Evolutionary conservation across 1,140 invertebrate species (phyloP).

Genomic region (Himalopsyche phryganea): DNA sequence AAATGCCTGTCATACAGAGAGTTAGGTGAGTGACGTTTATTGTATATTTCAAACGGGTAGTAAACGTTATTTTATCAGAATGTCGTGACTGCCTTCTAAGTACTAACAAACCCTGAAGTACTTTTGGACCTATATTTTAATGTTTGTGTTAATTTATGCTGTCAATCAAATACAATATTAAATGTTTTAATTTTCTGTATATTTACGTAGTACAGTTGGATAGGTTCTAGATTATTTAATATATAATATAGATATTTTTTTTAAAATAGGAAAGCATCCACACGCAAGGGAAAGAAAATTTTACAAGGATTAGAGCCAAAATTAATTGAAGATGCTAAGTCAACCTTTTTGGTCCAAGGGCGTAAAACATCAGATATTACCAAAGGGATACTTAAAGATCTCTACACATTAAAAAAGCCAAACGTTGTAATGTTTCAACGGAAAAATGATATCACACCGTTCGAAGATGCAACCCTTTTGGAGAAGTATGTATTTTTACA

Average conservation of each 20-base stretch:
- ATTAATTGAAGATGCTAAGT: constrained; percentile 84
- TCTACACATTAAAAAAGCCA: constrained; percentile 85
- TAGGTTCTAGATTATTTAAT: too few relatives aligned
- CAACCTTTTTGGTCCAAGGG: constrained; percentile 81
- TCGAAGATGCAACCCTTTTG: constrained; percentile 77
- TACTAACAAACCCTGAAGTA: too few relatives aligned
- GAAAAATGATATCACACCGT: constrained; percentile 82
- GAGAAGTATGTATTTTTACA: constrained; percentile 72
- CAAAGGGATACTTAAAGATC: constrained; percentile 78
- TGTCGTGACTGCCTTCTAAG: too few relatives aligned
- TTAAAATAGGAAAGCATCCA: constrained; percentile 88
- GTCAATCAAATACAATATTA: too few relatives aligned
- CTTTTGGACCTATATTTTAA: too few relatives aligned
- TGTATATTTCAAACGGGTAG: too few relatives aligned
- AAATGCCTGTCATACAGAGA: constrained; percentile 49
- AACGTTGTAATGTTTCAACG: constrained; percentile 71
- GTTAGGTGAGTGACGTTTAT: constrained; percentile 40
- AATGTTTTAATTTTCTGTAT: too few relatives aligned
- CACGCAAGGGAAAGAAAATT: constrained; percentile 81
- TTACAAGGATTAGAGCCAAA: constrained; percentile 81
- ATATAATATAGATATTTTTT: too few relatives aligned
- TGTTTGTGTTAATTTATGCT: too few relatives aligned
- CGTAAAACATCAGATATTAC: constrained; percentile 76
- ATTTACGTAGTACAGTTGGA: too few relatives aligned
- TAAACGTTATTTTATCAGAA: too few relatives aligned